Conservation (phyloP, 30 jellyfish, hydroid and myxozoan genomes). For the Aurelia sp. region DNA sequence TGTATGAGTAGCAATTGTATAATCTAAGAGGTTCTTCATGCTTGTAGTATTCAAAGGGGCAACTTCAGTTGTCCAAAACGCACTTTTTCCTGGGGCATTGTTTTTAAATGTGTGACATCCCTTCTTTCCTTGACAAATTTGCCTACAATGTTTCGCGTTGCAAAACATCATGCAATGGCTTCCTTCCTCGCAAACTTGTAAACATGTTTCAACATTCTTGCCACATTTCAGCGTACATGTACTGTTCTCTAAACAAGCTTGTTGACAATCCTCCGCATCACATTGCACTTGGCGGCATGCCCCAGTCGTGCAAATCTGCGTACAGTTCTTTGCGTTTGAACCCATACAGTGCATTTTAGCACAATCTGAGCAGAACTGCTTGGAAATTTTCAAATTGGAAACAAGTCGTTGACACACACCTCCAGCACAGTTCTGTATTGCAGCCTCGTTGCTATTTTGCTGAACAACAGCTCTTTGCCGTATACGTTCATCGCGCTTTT, state of each 20-base stretch:
- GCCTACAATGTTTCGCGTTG: conserved; percentile 75
- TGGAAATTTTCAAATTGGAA: conserved; percentile 70
- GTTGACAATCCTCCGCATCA: conserved; percentile 85
- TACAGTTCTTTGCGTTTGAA: conserved; percentile 74
- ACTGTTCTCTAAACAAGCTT: conserved; percentile 86
- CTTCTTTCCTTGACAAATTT: conserved; percentile 43
- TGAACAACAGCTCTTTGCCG: conserved; percentile 9
- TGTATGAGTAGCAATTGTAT: too few species aligned
- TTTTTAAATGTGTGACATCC: conserved; percentile 25
- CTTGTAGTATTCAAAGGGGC: too few species aligned
- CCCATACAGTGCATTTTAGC: conserved; percentile 81
- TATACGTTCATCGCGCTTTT: not conserved
- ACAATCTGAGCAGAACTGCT: conserved; percentile 91
- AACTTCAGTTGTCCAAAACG: not conserved
- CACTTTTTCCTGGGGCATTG: not conserved
- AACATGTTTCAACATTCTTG: conserved; percentile 57
- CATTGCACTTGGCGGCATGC: conserved; percentile 69
- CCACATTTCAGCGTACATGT: conserved; percentile 83
- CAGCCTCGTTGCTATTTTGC: conserved; percentile 8
- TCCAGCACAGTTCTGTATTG: conserved; percentile 86
- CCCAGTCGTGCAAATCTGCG: conserved; percentile 85
- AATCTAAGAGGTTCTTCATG: too few species aligned
- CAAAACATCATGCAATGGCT: conserved; percentile 84
- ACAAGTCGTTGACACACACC: conserved; percentile 76
- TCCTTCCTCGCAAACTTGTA: conserved; percentile 83